phyloP scores from a whole-genome alignment of 2,113 vertebrate species.

The Larimichthys crocea region DNA sequence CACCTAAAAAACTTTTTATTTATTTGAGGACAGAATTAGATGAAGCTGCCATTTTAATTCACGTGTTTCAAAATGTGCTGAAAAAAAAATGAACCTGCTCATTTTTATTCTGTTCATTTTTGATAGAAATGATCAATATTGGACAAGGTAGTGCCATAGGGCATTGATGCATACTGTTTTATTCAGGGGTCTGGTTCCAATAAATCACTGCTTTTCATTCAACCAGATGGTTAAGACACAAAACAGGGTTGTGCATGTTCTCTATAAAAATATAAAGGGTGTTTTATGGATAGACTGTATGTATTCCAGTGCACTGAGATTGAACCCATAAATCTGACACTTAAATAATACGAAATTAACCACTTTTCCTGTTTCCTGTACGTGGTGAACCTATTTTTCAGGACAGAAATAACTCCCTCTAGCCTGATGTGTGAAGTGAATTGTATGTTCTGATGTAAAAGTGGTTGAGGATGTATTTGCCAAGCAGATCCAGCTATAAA shows the following conservation, averaged over 20 bases:
- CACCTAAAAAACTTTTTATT: too few species aligned
- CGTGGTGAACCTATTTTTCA: neutral
- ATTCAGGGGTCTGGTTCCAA: constrained; percentile 12
- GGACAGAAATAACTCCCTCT: neutral
- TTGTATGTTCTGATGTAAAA: neutral
- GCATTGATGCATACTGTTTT: constrained; percentile 3
- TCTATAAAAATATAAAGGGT: neutral
- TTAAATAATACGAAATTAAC: neutral
- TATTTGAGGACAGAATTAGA: neutral
- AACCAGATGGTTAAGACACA: neutral
- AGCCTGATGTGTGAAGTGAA: neutral
- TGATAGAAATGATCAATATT: constrained; percentile 14
- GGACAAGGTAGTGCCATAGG: neutral
- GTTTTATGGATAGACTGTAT: neutral
- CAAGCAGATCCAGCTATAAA: neutral
- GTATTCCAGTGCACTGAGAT: constrained; percentile 2
- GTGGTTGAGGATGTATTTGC: constrained; percentile 18
- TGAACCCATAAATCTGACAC: neutral
- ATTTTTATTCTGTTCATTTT: neutral
- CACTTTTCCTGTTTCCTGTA: neutral
- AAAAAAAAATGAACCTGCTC: neutral
- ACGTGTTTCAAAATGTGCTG: neutral
- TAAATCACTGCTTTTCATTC: constrained; percentile 22
- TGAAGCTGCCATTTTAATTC: neutral
- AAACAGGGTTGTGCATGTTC: neutral